These are phyloP conservation scores for Syndactyla subalaris DNA, from an alignment of 2,797 vertebrate species.

Conservation along the genomic window DNA sequence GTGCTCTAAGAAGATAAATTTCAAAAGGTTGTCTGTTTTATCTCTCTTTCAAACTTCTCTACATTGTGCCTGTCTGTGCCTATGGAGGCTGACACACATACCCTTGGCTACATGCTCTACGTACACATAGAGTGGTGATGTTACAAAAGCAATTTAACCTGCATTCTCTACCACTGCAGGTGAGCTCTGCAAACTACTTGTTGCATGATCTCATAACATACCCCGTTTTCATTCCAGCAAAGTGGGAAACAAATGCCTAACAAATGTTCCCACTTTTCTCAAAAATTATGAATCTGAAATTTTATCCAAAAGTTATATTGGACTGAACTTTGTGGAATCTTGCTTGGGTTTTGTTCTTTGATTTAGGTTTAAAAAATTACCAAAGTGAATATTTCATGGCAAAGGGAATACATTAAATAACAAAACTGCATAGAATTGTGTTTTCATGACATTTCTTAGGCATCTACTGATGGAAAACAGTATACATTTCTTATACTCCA, in stretches of 20 bases:
- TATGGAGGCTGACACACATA: neutral
- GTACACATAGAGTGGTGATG: neutral
- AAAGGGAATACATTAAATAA: neutral
- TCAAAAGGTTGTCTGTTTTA: constrained; percentile 29
- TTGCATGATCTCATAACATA: neutral
- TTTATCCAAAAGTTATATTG: neutral
- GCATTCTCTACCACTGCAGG: neutral
- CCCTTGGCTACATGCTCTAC: accelerated
- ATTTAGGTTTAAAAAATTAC: neutral
- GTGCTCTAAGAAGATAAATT: constrained; percentile 57
- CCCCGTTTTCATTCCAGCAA: neutral
- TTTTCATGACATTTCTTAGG: neutral
- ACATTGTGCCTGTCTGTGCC: neutral
- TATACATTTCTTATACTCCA: neutral
- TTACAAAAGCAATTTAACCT: neutral
- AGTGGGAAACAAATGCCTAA: neutral
- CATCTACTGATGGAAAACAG: neutral
- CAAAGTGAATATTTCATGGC: neutral
- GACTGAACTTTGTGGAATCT: neutral
- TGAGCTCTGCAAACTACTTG: neutral
- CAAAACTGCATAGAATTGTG: neutral
- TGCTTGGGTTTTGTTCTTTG: neutral
- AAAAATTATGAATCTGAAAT: neutral
- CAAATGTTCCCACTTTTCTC: neutral
- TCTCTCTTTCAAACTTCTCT: constrained; percentile 5